Evolutionary conservation across 2,797 vertebrate species (phyloP), one percentile per base, ranked within the genome.

Genomic region (Rhynchonycteris naso): DNA sequence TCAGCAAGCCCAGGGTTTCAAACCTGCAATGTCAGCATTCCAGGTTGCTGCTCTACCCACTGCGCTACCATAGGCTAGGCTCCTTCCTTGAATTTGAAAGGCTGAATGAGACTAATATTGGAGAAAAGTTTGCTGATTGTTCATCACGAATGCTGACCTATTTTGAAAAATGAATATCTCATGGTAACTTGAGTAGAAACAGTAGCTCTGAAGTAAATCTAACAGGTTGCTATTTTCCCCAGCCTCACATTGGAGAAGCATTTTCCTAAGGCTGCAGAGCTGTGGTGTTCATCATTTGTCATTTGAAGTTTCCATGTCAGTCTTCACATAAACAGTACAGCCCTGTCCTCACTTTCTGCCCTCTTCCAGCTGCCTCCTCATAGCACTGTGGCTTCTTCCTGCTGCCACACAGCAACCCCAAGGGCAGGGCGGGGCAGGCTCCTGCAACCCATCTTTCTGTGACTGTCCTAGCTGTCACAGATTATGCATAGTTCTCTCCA

Each of bases 401-500:
- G 26, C 52, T 88, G 89, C 69, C 88, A 63, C 58, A 83, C 15
- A 15, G 78, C 63, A 56, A 71, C 90, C 58, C 63, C 63, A 69
- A n/a, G 63, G 88, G 86, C 14, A 76, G 80, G 35, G 81, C 6
- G 59, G 78, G 66, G 47, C 82, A 85, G 61, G 52, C 63, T 93
- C 87, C 92, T n/a, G 65, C 82, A 85, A 24, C 85, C 82, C 79
- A 83, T 83, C 82, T 89, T 72, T 88, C 86, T 84, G 85, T 87
- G 93, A 91, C 74, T 89, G 75, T 96, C 86, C 78, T 84, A 88
- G 91, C 83, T 89, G 75, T n/a, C n/a, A n/a, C n/a, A n/a, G n/a
- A n/a, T n/a, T n/a, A 95, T 47, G 38, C 28, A 14, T 74, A 80
- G 63, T 65, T n/a, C 69, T n/a, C 26, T 91, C 33, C 38, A 30